phyloP scores from a whole-genome alignment of 2,113 vertebrate genomes.

The Stegostoma tigrinum region DNA sequence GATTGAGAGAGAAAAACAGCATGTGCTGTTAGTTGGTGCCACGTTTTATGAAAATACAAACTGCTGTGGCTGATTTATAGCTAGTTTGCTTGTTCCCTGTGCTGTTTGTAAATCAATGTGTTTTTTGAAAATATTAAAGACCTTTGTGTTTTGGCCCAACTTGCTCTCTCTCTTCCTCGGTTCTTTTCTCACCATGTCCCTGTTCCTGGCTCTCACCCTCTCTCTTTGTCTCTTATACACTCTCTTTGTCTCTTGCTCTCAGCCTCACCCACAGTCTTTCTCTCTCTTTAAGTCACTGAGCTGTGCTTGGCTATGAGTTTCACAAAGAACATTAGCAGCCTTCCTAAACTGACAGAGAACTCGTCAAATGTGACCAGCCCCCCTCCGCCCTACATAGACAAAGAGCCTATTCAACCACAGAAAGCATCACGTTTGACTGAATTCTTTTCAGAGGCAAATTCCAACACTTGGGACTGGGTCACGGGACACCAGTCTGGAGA shows the following conservation, averaged over 20 bases:
- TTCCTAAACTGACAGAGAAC: background rate
- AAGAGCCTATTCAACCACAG: background rate
- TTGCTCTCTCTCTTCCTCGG: background rate
- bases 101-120: background rate
- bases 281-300: background rate
- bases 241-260: background rate
- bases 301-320: background rate
- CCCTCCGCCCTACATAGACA: background rate
- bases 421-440: background rate
- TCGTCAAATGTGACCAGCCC: background rate
- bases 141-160: background rate
- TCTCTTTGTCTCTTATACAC: background rate
- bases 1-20: background rate
- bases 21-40: background rate
- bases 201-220: background rate
- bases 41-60: background rate
- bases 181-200: no score
- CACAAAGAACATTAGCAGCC: background rate
- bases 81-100: background rate
- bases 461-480: background rate
- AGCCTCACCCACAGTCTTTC: background rate
- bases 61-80: background rate
- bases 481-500: background rate
- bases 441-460: background rate
- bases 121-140: background rate